A percentile compares a stretch with the other conserved stretches of the same genome.
These are phyloP conservation scores for Eutolmus rufibarbis DNA, from an alignment of 2,888 invertebrate species.

Conservation along the genomic window DNA sequence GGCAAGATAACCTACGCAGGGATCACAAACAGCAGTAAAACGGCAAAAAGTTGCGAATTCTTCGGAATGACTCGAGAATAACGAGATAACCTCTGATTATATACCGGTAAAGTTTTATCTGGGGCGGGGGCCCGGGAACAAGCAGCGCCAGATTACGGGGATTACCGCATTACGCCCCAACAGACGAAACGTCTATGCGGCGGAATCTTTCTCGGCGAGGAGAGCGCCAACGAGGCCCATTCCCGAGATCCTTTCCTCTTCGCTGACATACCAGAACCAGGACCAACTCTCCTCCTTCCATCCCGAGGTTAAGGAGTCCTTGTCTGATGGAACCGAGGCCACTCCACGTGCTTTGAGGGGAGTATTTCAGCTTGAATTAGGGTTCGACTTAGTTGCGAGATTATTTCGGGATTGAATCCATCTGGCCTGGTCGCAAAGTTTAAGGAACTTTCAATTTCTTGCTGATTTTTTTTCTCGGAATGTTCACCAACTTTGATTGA, in stretches of 20 bases:
- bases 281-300: neutral
- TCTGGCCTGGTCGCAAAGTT: slow-evolving; percentile 15
- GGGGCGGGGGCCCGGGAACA: slow-evolving; percentile 39
- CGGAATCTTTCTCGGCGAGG: slow-evolving; percentile 13
- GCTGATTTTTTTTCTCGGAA: neutral
- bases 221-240: neutral
- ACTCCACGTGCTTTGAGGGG: slow-evolving; percentile 1
- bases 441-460: slow-evolving; percentile 32
- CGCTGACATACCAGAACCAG: neutral
- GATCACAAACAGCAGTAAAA: slow-evolving; percentile 31
- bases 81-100: slow-evolving; percentile 47
- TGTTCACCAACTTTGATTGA: slow-evolving; percentile 32
- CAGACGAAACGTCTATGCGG: slow-evolving; percentile 42
- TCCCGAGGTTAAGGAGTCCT: slow-evolving; percentile 14
- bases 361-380: slow-evolving; percentile 34
- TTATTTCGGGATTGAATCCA: slow-evolving; percentile 25
- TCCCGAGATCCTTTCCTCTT: neutral
- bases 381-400: slow-evolving; percentile 35
- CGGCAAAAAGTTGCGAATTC: slow-evolving; percentile 44
- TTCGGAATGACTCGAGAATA: slow-evolving; percentile 47
- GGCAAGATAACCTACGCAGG: slow-evolving; percentile 9
- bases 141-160: slow-evolving; percentile 44
- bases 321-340: neutral
- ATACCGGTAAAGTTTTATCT: slow-evolving; percentile 46
- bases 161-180: slow-evolving; percentile 44